These are phyloP conservation scores for Lasioglossum figueresi DNA, from an alignment of 2,888 invertebrate species.

Conservation along the genomic window DNA sequence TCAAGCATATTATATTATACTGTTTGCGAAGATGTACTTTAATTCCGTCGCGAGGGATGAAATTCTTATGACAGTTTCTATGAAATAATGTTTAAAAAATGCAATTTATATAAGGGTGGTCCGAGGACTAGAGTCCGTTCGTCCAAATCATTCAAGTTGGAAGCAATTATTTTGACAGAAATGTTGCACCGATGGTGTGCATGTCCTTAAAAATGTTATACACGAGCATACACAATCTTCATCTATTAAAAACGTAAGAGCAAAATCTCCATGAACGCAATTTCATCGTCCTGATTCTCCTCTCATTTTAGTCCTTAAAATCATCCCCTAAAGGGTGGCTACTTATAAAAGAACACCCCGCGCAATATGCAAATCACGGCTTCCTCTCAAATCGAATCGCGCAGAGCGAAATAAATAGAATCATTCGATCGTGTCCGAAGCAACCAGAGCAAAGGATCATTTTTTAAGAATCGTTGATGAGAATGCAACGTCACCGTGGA, in stretches of 20 bases:
- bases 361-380: not conserved
- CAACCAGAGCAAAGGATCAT: conserved; percentile 27
- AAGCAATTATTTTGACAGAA: not conserved
- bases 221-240: not conserved
- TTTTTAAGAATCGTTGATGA: conserved; percentile 33
- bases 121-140: not conserved
- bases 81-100: not conserved
- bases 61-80: not conserved
- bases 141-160: not conserved
- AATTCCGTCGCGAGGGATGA: too few relatives aligned
- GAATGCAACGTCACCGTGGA: conserved; percentile 25
- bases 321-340: not conserved
- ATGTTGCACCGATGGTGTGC: not conserved
- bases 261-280: not conserved
- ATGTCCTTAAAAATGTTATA: not conserved
- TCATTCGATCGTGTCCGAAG: conserved; percentile 3
- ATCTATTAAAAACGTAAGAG: not conserved
- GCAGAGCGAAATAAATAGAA: not conserved
- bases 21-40: not conserved
- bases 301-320: not conserved
- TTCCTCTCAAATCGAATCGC: not conserved
- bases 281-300: not conserved
- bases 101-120: not conserved
- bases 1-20: too few relatives aligned
- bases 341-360: not conserved